Conservation (phyloP, 1,140 invertebrate species). For the Calliphora vicina region DNA sequence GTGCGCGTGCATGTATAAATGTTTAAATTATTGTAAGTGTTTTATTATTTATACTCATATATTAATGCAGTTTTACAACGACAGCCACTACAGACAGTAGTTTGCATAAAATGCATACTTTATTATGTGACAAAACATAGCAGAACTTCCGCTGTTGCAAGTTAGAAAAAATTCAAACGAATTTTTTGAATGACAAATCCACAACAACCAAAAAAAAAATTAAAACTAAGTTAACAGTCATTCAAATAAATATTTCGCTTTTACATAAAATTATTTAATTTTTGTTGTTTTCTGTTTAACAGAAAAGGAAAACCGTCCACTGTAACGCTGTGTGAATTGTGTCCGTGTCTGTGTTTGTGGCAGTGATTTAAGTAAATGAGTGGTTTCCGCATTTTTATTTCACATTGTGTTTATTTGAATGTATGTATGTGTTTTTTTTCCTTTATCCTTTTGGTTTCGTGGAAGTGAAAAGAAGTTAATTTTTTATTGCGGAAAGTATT, state of each 20-base stretch:
- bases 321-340: not conserved
- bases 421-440: not conserved
- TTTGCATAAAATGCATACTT: not conserved
- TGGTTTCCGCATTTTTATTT: conserved; percentile 6
- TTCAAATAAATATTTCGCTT: not conserved
- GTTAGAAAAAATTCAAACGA: not conserved
- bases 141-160: not conserved
- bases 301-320: not conserved
- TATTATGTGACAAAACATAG: not conserved
- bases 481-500: not conserved
- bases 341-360: not conserved
- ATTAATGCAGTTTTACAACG: too few species aligned
- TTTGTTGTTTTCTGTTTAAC: not conserved
- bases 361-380: conserved; percentile 30
- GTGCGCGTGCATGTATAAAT: too few species aligned
- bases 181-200: not conserved
- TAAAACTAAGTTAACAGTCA: not conserved
- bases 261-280: not conserved
- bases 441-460: not conserved
- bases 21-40: too few species aligned
- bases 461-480: conserved; percentile 7
- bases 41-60: too few species aligned
- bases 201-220: not conserved
- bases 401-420: not conserved
- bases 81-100: not conserved